Evolutionary conservation across 2,888 invertebrate genomes (phyloP).

Genomic region (Muscina levida): DNA sequence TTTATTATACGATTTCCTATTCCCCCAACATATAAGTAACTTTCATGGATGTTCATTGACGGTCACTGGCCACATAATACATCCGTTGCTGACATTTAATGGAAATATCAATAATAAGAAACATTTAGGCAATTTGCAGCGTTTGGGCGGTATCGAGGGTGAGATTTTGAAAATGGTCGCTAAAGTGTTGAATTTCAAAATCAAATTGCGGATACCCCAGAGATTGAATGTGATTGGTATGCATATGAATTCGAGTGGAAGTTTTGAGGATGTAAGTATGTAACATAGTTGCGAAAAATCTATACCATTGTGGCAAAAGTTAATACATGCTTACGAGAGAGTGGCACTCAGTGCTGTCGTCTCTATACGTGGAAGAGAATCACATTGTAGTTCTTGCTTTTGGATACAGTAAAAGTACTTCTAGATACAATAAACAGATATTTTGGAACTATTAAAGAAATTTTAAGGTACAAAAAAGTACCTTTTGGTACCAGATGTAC

Average conservation of each 20-base stretch:
- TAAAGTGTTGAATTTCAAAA: conserved; percentile 69
- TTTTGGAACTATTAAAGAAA: no score
- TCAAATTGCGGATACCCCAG: conserved; percentile 68
- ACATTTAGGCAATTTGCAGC: conserved; percentile 53
- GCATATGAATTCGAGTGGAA: conserved; percentile 67
- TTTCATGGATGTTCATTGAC: conserved; percentile 71
- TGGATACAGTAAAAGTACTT: no score
- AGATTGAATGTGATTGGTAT: conserved; percentile 60
- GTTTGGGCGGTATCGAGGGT: conserved; percentile 73
- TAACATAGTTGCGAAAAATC: no score
- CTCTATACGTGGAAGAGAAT: no score
- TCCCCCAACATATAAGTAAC: conserved; percentile 66
- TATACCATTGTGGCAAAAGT: no score
- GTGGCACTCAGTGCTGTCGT: no score
- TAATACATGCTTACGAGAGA: no score
- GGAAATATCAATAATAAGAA: conserved; percentile 69
- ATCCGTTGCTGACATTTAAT: conserved; percentile 70
- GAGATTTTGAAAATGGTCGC: conserved; percentile 71
- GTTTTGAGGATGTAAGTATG: conserved; percentile 71
- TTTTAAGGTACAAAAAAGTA: no score
- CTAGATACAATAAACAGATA: no score
- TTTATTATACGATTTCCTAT: conserved; percentile 65
- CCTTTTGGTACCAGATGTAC: no score
- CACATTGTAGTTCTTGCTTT: no score
- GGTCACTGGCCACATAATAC: conserved; percentile 69